A percentile compares a stretch with the other conserved stretches of the same genome.
Evolutionary conservation across 2,888 invertebrate species (phyloP).

Genomic region (Phania funesta): DNA sequence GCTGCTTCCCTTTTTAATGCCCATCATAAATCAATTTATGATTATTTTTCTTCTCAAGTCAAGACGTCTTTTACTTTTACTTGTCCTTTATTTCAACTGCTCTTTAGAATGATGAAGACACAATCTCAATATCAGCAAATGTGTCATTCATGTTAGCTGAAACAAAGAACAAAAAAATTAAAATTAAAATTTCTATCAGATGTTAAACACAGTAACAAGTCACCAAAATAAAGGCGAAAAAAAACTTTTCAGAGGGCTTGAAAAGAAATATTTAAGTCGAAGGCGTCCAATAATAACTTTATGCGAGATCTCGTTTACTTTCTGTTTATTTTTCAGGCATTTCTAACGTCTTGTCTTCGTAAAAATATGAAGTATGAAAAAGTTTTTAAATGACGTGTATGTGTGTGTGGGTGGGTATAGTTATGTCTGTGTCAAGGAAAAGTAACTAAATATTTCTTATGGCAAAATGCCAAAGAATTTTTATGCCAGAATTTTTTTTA

Average conservation of each 20-base stretch:
- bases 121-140: slow-evolving; percentile 62
- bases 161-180: slow-evolving; percentile 4
- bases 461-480: slow-evolving; percentile 51
- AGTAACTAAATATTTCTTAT: slow-evolving; percentile 41
- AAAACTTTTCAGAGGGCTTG: slow-evolving; percentile 62
- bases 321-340: neutral
- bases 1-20: neutral
- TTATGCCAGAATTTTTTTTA: neutral
- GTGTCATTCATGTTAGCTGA: slow-evolving; percentile 48
- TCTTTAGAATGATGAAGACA: slow-evolving; percentile 28
- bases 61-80: slow-evolving; percentile 23
- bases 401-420: neutral
- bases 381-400: neutral
- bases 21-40: slow-evolving; percentile 63
- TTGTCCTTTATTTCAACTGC: neutral
- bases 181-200: slow-evolving; percentile 18
- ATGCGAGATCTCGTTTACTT: slow-evolving; percentile 30
- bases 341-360: slow-evolving; percentile 6
- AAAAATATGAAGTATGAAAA: neutral
- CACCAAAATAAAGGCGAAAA: slow-evolving; percentile 11
- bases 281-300: slow-evolving; percentile 50
- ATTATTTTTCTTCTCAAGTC: slow-evolving; percentile 41
- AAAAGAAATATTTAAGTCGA: slow-evolving; percentile 34
- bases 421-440: slow-evolving; percentile 44
- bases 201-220: neutral